These are phyloP conservation scores for Ibidorhyncha struthersii DNA, from an alignment of 2,113 vertebrate species.

Conservation along the genomic window DNA sequence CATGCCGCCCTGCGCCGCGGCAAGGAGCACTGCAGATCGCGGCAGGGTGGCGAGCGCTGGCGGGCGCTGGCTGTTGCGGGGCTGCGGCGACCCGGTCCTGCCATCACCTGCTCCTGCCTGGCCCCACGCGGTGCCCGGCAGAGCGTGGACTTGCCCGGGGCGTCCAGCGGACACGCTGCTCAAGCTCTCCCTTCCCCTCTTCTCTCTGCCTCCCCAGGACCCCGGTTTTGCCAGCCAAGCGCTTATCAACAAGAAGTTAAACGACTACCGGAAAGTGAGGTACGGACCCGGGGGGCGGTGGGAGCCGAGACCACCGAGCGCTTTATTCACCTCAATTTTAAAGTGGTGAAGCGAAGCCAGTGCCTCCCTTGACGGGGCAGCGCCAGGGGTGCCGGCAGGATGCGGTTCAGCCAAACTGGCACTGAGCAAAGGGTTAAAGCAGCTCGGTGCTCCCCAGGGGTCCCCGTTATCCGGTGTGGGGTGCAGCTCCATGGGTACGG, in stretches of 20 bases:
- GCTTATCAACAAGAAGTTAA: conserved; percentile 97
- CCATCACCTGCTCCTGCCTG: not conserved
- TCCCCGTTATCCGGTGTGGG: not conserved
- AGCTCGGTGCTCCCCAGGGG: not conserved
- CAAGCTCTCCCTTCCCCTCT: conserved; percentile 56
- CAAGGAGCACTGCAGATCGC: fast-evolving
- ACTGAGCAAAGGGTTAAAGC: fast-evolving
- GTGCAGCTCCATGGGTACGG: not conserved
- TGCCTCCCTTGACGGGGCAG: not conserved
- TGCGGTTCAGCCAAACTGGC: fast-evolving
- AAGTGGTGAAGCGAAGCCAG: not conserved
- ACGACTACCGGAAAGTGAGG: conserved; percentile 93
- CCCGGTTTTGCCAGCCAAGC: conserved; percentile 92
- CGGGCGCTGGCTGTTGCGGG: fast-evolving
- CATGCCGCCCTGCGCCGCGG: fast-evolving
- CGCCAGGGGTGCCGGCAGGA: not conserved
- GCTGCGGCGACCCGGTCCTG: not conserved
- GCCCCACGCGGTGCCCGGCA: not conserved
- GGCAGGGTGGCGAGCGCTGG: fast-evolving
- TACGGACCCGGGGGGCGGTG: conserved; percentile 12
- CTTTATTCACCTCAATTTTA: not conserved
- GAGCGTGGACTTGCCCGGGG: not conserved
- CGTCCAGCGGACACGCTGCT: not conserved
- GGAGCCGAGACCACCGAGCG: not conserved
- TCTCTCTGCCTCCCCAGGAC: conserved; percentile 80